These are phyloP conservation scores for Bryconaethiops microstoma DNA, from an alignment of 2,797 vertebrate genomes.

Conservation along the genomic window DNA sequence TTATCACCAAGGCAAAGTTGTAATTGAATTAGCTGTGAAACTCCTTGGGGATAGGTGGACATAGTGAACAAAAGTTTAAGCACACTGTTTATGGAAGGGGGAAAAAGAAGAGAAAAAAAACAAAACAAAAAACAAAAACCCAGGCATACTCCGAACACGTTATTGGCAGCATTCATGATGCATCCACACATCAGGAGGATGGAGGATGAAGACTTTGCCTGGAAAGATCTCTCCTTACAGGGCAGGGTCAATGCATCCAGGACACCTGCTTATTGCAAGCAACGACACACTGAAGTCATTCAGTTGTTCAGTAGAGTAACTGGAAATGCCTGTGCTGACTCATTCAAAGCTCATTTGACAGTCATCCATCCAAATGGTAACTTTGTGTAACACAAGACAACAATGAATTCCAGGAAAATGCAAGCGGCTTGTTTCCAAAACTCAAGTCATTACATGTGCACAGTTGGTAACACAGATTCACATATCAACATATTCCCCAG, in stretches of 20 bases:
- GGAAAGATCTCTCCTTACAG: conserved; percentile 37
- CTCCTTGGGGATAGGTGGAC: neutral
- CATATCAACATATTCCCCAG: neutral
- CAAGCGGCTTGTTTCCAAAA: conserved; percentile 17
- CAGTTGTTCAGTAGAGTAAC: conserved; percentile 36
- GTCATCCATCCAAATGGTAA: conserved; percentile 28
- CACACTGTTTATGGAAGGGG: neutral
- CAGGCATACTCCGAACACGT: neutral
- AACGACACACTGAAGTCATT: conserved; percentile 37
- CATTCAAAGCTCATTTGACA: neutral
- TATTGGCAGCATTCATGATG: conserved; percentile 10
- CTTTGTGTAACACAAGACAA: conserved; percentile 12
- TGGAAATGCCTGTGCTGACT: conserved; percentile 36
- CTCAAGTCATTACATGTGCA: conserved; percentile 9
- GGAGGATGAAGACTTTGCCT: conserved; percentile 20
- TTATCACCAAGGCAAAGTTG: neutral
- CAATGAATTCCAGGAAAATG: conserved; percentile 19
- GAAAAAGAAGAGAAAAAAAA: neutral
- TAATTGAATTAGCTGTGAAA: neutral
- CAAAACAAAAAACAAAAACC: neutral
- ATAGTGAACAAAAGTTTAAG: neutral
- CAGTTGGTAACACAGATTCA: neutral
- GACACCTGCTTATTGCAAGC: conserved; percentile 21
- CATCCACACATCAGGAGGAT: conserved; percentile 6
- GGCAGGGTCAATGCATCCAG: conserved; percentile 18